A percentile compares a stretch with the other conserved stretches of the same genome.
Evolutionary conservation across 1,140 invertebrate species (phyloP).

Genomic region (Bathynomus jamesi): DNA sequence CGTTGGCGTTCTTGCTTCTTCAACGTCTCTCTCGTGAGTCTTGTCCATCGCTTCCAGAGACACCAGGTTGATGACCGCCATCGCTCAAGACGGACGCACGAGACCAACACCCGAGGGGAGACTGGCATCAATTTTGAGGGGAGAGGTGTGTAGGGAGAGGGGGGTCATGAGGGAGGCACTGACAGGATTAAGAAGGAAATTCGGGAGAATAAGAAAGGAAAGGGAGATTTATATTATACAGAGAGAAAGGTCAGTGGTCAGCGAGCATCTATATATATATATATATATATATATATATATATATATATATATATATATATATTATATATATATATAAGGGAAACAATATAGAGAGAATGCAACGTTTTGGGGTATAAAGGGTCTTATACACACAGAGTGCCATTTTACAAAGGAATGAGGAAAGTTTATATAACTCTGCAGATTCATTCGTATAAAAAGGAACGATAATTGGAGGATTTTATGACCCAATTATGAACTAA

Average conservation of each 20-base stretch:
- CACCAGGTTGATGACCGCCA: conserved; percentile 32
- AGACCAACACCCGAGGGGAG: neutral
- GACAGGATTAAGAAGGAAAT: neutral
- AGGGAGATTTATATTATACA: neutral
- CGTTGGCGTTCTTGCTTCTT: conserved; percentile 30
- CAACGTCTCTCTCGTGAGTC: conserved; percentile 31
- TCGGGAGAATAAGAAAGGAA: neutral
- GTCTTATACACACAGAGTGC: too few relatives aligned
- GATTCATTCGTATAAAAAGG: too few relatives aligned
- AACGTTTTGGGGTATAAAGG: too few relatives aligned
- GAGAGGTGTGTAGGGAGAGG: neutral
- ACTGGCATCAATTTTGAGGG: neutral
- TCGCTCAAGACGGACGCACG: conserved; percentile 25
- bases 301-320: conserved; percentile 7
- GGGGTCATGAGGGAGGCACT: neutral
- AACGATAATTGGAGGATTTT: too few relatives aligned
- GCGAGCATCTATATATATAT: conserved; percentile 6
- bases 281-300: conserved; percentile 8
- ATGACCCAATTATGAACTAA: too few relatives aligned
- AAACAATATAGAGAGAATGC: too few relatives aligned
- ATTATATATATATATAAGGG: conserved; percentile 7
- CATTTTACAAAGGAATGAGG: too few relatives aligned
- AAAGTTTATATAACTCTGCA: too few relatives aligned
- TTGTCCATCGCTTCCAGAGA: conserved; percentile 34
- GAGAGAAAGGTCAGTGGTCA: neutral